Conservation (phyloP, 2,888 invertebrate species). For the Phengaris alcon region DNA sequence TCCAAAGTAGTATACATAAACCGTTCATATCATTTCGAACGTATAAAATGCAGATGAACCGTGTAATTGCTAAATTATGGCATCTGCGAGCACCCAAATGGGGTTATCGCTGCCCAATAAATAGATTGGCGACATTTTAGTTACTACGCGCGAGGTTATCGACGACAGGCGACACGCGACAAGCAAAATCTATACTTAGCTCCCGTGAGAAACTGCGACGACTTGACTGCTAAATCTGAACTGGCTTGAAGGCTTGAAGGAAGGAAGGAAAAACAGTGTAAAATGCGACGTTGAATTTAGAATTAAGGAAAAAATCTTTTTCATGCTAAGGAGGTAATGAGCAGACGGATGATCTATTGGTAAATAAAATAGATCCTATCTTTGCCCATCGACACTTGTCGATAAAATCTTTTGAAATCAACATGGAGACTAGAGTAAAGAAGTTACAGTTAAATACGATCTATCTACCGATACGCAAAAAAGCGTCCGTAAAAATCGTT, state of each 20-base stretch:
- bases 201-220: slow-evolving; percentile 19
- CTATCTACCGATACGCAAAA: too few species aligned
- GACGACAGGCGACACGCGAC: slow-evolving; percentile 23
- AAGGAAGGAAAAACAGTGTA: not conserved
- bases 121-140: slow-evolving; percentile 3
- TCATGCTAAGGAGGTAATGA: too few species aligned
- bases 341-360: too few species aligned
- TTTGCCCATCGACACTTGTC: too few species aligned
- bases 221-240: not conserved
- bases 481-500: too few species aligned
- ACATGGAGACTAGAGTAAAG: too few species aligned
- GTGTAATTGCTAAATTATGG: not conserved
- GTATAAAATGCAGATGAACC: not conserved
- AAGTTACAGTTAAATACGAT: too few species aligned
- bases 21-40: not conserved
- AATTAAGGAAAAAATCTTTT: not conserved
- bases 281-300: not conserved
- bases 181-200: not conserved
- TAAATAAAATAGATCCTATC: too few species aligned
- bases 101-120: slow-evolving; percentile 16
- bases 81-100: not conserved
- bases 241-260: not conserved
- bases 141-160: slow-evolving; percentile 13
- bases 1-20: too few species aligned
- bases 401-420: too few species aligned